Evolutionary conservation across 2,888 invertebrate species (phyloP).

Genomic region (Amphipoea lucens): DNA sequence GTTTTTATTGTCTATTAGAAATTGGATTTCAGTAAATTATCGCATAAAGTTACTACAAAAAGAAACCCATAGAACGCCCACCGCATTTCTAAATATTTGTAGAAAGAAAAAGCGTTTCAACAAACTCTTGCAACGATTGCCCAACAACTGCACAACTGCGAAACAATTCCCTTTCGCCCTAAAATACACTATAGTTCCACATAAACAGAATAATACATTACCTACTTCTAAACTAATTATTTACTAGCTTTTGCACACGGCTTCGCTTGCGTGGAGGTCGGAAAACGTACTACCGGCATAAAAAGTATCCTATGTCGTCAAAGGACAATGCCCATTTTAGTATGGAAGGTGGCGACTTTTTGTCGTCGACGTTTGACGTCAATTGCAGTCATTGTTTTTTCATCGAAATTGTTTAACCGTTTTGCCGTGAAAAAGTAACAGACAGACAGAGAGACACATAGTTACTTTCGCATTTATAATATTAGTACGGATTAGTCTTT

Average conservation of each 20-base stretch:
- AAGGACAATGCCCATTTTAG: background rate
- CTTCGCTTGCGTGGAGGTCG: background rate
- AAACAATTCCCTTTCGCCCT: background rate
- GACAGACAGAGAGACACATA: background rate
- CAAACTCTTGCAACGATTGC: background rate
- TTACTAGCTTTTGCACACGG: background rate
- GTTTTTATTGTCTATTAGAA: too few species aligned
- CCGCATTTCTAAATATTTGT: background rate
- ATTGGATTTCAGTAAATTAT: too few species aligned
- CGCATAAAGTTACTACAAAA: too few species aligned
- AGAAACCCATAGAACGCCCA: background rate
- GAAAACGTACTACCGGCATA: too few species aligned
- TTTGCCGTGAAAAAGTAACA: background rate
- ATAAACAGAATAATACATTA: constrained; percentile 9
- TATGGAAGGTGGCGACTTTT: too few species aligned
- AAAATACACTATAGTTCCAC: background rate
- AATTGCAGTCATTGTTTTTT: background rate
- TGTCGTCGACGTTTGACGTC: too few species aligned
- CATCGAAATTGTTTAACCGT: background rate
- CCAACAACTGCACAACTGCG: background rate
- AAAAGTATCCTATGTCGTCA: too few species aligned
- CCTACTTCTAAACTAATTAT: constrained; percentile 8
- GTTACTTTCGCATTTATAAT: too few species aligned
- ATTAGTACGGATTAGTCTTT: constrained; percentile 15
- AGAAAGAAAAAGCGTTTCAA: background rate